phyloP scores from a whole-genome alignment of 1,140 invertebrate species.

The Venustaconcha ellipsiformis region DNA sequence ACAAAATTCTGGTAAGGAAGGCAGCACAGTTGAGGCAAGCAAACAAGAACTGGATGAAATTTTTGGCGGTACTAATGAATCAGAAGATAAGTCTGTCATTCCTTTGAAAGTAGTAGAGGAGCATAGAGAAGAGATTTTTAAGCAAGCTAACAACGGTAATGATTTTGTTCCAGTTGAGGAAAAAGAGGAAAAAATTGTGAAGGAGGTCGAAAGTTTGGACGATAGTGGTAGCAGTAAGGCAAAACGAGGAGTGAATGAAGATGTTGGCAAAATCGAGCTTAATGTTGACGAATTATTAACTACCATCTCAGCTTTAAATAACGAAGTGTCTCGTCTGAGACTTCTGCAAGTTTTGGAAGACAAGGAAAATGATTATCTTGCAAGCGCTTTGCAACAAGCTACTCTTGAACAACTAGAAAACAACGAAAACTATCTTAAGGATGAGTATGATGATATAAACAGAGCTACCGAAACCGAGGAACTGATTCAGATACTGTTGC shows the following conservation, averaged over 20 bases:
- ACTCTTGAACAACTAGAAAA: constrained; percentile 21
- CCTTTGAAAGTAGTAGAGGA: no score
- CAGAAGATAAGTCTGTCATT: no score
- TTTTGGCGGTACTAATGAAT: no score
- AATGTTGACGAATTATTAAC: constrained; percentile 10
- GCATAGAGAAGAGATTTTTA: no score
- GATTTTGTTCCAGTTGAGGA: no score
- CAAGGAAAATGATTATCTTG: constrained; percentile 24
- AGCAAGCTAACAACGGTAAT: no score
- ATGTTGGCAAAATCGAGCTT: not conserved
- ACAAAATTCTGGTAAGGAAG: no score
- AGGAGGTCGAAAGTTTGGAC: not conserved
- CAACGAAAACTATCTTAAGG: constrained; percentile 3
- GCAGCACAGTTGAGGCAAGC: no score
- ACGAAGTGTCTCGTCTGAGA: constrained; percentile 7
- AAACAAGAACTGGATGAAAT: no score
- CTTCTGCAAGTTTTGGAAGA: constrained; percentile 15
- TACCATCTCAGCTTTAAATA: constrained; percentile 18
- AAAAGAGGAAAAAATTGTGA: no score
- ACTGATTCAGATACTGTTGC: constrained; percentile 15
- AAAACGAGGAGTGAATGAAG: constrained; percentile 1
- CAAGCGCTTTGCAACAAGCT: constrained; percentile 20
- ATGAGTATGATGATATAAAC: constrained; percentile 24
- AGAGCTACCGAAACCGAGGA: constrained; percentile 25
- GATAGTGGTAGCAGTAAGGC: constrained; percentile 1